phyloP scores from a whole-genome alignment of 2,113 vertebrate species.

The Zosterops lateralis region DNA sequence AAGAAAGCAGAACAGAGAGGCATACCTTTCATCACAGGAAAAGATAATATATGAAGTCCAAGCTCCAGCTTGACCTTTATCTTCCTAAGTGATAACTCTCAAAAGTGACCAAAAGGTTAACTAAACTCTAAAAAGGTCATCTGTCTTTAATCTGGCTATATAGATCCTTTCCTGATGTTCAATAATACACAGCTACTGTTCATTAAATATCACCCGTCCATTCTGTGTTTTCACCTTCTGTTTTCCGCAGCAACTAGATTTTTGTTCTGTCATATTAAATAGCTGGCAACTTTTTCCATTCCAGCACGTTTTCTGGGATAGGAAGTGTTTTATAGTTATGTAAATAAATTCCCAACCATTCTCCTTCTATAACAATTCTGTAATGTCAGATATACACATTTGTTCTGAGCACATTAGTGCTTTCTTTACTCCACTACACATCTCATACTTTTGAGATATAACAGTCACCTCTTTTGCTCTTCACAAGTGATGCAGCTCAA shows the following conservation, averaged over 20 bases:
- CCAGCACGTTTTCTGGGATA: neutral
- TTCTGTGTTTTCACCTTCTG: conserved; percentile 2
- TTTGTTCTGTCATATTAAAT: conserved; percentile 4
- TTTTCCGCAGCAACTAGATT: conserved; percentile 1
- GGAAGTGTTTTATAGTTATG: neutral
- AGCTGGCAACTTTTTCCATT: neutral
- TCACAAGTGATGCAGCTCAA: neutral
- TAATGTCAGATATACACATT: neutral
- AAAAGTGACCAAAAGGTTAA: conserved; percentile 72
- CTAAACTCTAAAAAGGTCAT: conserved; percentile 71
- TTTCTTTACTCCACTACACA: neutral
- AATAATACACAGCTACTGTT: conserved; percentile 52
- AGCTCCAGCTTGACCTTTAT: conserved; percentile 63
- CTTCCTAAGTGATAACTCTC: conserved; percentile 68
- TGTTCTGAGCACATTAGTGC: neutral
- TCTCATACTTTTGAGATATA: neutral
- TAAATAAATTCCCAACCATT: neutral
- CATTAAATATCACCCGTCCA: conserved; percentile 59
- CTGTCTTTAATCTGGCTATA: conserved; percentile 63
- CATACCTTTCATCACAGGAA: neutral
- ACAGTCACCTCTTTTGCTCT: neutral
- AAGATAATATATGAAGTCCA: conserved; percentile 20
- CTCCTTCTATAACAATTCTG: neutral
- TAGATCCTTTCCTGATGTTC: conserved; percentile 51
- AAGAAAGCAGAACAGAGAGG: neutral